Evolutionary conservation across 2,113 vertebrate species (phyloP).

Genomic region (Pangasianodon hypophthalmus): DNA sequence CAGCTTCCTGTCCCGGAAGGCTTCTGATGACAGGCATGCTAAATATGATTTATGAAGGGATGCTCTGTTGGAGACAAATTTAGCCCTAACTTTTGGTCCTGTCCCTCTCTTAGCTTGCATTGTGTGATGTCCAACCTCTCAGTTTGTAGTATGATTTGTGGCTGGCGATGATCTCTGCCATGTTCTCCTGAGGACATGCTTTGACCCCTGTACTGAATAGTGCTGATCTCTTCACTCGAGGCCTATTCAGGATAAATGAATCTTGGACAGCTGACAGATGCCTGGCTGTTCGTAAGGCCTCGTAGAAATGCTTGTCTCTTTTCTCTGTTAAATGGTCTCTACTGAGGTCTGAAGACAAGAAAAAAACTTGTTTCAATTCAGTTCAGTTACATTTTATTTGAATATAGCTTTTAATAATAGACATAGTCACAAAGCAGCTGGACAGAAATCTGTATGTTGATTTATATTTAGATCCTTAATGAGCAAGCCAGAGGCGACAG

Average conservation of each 20-base stretch:
- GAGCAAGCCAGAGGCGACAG: not conserved
- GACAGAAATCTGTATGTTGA: not conserved
- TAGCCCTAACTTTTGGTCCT: constrained; percentile 15
- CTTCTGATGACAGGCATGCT: constrained; percentile 42
- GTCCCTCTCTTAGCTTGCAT: not conserved
- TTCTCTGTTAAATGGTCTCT: constrained; percentile 72
- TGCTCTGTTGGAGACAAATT: constrained; percentile 36
- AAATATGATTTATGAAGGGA: constrained; percentile 44
- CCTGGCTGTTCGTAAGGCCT: constrained; percentile 70
- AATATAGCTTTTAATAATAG: not conserved
- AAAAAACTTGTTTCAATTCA: not conserved
- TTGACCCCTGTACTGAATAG: constrained; percentile 82
- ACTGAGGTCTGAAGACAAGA: constrained; percentile 73
- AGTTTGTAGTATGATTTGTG: constrained; percentile 89
- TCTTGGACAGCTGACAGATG: constrained; percentile 69
- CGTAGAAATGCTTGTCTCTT: constrained; percentile 77
- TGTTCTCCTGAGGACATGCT: constrained; percentile 86
- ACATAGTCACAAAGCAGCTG: not conserved
- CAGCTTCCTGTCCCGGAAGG: constrained; percentile 36
- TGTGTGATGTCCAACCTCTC: constrained; percentile 78
- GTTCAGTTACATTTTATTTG: not conserved
- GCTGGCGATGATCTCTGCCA: constrained; percentile 84
- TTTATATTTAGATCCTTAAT: not conserved
- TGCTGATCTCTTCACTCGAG: constrained; percentile 81
- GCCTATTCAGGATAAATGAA: constrained; percentile 73